Conservation (phyloP, 2,113 vertebrate species). For the Corythornis madagascariensis region DNA sequence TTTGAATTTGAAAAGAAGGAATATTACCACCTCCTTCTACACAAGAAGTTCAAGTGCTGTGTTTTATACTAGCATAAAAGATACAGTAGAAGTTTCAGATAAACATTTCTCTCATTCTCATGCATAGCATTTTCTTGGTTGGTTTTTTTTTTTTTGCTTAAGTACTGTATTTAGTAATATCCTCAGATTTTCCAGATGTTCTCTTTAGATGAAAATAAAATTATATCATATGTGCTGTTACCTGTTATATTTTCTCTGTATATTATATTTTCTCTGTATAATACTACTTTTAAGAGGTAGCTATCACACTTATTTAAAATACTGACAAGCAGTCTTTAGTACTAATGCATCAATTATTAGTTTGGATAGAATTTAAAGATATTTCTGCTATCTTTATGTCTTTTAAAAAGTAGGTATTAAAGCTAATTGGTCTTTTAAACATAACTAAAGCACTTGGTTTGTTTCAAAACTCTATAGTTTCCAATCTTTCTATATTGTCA, state of each 20-base stretch:
- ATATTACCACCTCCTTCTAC: background rate
- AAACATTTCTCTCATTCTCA: background rate
- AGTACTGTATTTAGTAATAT: background rate
- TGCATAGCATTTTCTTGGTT: background rate
- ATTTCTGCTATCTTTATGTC: background rate
- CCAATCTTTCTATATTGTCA: background rate
- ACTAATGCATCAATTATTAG: background rate
- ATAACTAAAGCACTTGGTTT: background rate
- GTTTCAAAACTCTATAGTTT: background rate
- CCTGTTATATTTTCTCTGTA: background rate
- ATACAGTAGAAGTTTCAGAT: background rate
- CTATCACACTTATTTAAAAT: background rate
- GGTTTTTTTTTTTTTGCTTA: background rate
- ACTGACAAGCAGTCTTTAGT: background rate
- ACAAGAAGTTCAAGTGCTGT: background rate
- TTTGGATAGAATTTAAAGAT: background rate
- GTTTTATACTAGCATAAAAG: background rate
- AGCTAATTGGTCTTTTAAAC: background rate
- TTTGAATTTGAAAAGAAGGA: conserved; percentile 52
- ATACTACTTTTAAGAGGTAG: background rate
- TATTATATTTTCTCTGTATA: background rate
- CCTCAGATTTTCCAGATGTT: background rate
- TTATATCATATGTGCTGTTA: background rate
- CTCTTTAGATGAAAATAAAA: background rate
- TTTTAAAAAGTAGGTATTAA: background rate